Base-by-base conservation (phyloP, 2,113 vertebrate genomes). In the Cariama cristata region DNA sequence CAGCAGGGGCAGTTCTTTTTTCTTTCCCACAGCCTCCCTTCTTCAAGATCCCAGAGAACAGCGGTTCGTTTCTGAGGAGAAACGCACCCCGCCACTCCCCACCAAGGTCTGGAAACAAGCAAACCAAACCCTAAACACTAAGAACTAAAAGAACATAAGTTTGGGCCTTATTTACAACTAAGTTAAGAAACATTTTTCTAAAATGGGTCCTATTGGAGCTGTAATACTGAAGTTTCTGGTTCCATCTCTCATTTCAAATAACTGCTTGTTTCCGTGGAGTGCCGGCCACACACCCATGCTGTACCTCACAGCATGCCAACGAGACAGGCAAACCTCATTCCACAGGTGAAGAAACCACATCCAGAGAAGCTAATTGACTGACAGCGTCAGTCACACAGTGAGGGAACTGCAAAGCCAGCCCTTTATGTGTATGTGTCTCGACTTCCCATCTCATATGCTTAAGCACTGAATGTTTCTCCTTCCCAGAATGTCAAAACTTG, bases 341-440 rank as follows among this genome's bases (percentile, higher is more conserved):
- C 38, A 7, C 33, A 6, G 19, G 17, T 17, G 58, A 35, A 13
- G 26, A 35, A 53, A 33, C 33, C 80, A 12, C 5, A 0, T n/a
- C 42, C 75, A 14, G 55, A 32, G 55, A 17, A 49, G 53, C 22
- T 11, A 8, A 24, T 0, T 3, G 26, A 7, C 35, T 12, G 5
- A 2, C 16, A 6, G 38, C 20, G 52, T 4, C 44, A 7, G 20
- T 22, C 52, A 62, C 40, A 5, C 27, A 1, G 16, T 1, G 22
- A 60, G 45, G 4, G 38, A 28, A 9, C 9, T 1, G 45, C 62
- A 44, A 8, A 44, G 23, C 23, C 66, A 56, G 20, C 47, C 52
- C 47, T 79, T 12, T 21, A 2, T 3, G 0, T 8, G 11, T 2
- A 1, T 0, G 16, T 9, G 45, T 22, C 69, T 14, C 2, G n/a